Evolutionary conservation across 2,113 vertebrate species (phyloP), one percentile per base, ranked within the genome.

Genomic region (Pterocles gutturalis): DNA sequence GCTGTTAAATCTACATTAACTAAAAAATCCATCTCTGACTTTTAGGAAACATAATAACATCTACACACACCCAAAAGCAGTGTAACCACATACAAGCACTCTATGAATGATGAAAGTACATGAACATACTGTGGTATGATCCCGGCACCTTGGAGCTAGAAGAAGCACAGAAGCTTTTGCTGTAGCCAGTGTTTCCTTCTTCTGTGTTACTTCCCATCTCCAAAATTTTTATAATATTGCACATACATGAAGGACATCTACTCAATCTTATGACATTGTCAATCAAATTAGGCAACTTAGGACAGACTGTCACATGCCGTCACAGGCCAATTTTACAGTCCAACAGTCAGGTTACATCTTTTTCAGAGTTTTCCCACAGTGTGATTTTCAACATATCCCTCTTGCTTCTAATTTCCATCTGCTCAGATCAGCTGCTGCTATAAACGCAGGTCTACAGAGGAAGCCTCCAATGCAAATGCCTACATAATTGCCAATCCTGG

Each of bases 341-440:
- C 38, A 76, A 51, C 25, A 79, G 55, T 20, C 82, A 93, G 43
- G 48, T 82, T 87, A 85, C 69, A 85, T 90, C 81, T 91, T 81
- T 82, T 86, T 84, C n/a, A 82, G 51, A 78, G 36, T 85, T 84
- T 84, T 82, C 57, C 65, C 70, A 87, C 0, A 1, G 46, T 67
- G 43, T 76, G 46, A 46, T 93, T 83, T 94, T 89, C 55, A 84
- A 28, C 1, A 0, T 93, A 73, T 66, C 29, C 76, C 38, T 94
- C 49, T 64, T 66, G 38, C 48, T 95, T 95, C 70, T 93, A 85
- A 93, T 84, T 91, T 93, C 82, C 92, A 87, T 93, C 87, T 96
- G 80, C 54, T 96, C 76, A 78, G 31, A 89, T 94, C 84, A 90
- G 46, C 69, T 91, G 81, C 48, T 91, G 33, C 46, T 64, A 64